Evolutionary conservation across 2,113 vertebrate genomes (phyloP).

Genomic region (Ptilorrhoa leucosticta): DNA sequence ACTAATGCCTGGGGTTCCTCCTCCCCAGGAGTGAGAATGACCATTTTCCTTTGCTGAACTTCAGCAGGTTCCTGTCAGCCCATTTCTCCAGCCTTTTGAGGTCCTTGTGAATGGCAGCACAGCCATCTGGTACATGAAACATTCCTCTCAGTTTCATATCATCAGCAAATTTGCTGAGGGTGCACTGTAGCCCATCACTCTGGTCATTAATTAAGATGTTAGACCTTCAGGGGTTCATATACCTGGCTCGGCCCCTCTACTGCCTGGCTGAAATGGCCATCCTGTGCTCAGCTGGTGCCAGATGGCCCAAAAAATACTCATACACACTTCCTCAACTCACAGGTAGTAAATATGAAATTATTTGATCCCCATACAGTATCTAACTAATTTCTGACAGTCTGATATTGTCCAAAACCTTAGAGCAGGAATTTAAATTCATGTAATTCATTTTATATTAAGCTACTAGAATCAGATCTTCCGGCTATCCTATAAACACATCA

Average conservation of each 20-base stretch:
- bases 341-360: background rate
- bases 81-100: background rate
- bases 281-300: background rate
- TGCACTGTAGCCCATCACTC: background rate
- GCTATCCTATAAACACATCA: background rate
- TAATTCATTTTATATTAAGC: background rate
- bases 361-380: background rate
- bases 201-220: background rate
- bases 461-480: background rate
- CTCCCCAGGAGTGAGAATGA: background rate
- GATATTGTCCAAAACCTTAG: background rate
- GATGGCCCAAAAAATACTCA: background rate
- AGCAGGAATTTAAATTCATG: background rate
- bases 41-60: background rate
- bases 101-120: background rate
- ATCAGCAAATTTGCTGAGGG: background rate
- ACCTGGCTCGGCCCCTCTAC: background rate
- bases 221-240: background rate
- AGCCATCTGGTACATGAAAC: background rate
- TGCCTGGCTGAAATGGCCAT: background rate
- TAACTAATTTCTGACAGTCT: background rate
- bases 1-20: background rate
- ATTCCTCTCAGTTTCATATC: background rate
- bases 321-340: accelerated
- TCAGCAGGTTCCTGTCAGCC: background rate